Conservation (phyloP, 2,113 vertebrate species). For the Benthochromis sp. region DNA sequence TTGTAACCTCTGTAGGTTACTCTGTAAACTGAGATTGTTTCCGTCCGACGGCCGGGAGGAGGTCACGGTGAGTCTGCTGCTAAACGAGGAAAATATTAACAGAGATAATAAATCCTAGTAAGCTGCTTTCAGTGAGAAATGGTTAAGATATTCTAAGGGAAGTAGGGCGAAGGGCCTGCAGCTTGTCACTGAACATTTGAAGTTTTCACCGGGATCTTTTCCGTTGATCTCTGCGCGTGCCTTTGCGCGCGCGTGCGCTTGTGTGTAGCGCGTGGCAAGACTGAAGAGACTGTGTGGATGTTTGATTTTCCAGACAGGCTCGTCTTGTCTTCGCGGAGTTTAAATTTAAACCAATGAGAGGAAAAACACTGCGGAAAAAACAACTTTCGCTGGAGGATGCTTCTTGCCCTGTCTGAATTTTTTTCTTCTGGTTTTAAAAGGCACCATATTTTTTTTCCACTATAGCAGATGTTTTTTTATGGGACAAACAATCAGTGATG, state of each 20-base stretch:
- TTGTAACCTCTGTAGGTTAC: conserved; percentile 1
- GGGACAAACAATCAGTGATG: background rate
- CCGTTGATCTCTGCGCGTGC: background rate
- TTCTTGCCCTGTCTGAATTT: background rate
- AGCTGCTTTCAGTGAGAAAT: background rate
- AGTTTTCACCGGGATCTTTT: background rate
- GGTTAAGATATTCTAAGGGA: background rate
- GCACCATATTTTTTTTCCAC: background rate
- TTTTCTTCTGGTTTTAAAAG: background rate
- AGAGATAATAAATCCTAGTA: background rate
- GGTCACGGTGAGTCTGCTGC: background rate
- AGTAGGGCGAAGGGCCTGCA: background rate
- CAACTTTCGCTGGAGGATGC: background rate
- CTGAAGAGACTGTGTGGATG: background rate
- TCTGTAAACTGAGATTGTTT: conserved; percentile 11
- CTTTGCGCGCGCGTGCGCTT: background rate
- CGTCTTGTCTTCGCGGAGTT: background rate
- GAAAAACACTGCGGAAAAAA: background rate
- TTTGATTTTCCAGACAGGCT: background rate
- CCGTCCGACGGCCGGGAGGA: background rate
- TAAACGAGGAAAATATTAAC: background rate
- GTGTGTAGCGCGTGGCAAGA: background rate
- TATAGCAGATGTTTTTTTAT: background rate
- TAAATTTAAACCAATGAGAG: background rate
- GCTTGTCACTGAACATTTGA: background rate